Evolutionary conservation across 2,888 invertebrate genomes (phyloP).

Genomic region (Cremastinae sp.): DNA sequence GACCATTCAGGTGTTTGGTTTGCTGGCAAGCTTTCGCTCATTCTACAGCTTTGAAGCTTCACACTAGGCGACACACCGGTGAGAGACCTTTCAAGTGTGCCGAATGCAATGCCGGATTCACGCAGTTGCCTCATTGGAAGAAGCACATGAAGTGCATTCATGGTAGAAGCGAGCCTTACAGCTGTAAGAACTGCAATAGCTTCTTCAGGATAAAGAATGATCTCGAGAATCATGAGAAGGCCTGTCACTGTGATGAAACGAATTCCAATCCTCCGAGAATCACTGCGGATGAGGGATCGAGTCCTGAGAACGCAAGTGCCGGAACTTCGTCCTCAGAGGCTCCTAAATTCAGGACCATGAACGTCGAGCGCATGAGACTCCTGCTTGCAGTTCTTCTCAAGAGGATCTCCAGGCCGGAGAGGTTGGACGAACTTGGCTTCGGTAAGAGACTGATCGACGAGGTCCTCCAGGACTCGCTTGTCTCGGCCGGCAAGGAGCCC

Average conservation of each 20-base stretch:
- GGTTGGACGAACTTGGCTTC: constrained; percentile 89
- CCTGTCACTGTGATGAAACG: constrained; percentile 64
- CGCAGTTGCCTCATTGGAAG: constrained; percentile 92
- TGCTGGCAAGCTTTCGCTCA: constrained; percentile 91
- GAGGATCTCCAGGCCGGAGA: constrained; percentile 90
- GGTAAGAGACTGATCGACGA: constrained; percentile 90
- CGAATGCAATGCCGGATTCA: constrained; percentile 85
- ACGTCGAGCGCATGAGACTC: constrained; percentile 88
- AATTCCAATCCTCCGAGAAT: constrained; percentile 63
- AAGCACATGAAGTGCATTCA: constrained; percentile 94
- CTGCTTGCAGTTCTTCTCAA: constrained; percentile 90
- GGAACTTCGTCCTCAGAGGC: constrained; percentile 65
- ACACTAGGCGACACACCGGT: constrained; percentile 91
- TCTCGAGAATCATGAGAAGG: constrained; percentile 84
- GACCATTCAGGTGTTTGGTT: constrained; percentile 91
- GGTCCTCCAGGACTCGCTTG: constrained; percentile 88
- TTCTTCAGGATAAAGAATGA: constrained; percentile 90
- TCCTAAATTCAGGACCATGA: constrained; percentile 82
- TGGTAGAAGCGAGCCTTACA: constrained; percentile 88
- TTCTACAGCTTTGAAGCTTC: constrained; percentile 91
- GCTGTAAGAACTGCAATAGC: constrained; percentile 86
- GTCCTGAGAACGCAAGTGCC: not conserved
- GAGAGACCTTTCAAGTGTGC: constrained; percentile 90
- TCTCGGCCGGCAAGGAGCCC: constrained; percentile 87
- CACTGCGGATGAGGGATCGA: constrained; percentile 14